These are phyloP conservation scores for Ichneumoninae sp. DNA, from an alignment of 2,888 invertebrate genomes.

Conservation along the genomic window DNA sequence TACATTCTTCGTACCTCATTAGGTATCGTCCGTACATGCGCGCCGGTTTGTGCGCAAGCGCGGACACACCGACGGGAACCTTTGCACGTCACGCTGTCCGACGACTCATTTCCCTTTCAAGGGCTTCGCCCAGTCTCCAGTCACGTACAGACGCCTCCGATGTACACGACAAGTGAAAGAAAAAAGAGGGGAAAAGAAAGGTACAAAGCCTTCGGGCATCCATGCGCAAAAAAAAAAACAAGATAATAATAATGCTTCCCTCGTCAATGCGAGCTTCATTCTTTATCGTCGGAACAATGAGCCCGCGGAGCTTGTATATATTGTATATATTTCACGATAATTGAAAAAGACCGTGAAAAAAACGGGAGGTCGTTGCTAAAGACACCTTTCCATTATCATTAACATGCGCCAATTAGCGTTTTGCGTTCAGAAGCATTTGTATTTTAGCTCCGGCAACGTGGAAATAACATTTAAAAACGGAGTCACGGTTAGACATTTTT, in stretches of 20 bases:
- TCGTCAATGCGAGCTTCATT: not conserved
- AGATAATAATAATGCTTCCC: slow-evolving; percentile 8
- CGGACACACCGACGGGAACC: slow-evolving; percentile 63
- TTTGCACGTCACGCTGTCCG: slow-evolving; percentile 59
- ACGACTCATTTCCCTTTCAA: slow-evolving; percentile 61
- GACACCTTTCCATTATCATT: not conserved
- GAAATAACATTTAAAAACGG: not conserved
- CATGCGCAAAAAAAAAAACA: not conserved
- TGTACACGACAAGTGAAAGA: not conserved
- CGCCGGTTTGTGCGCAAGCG: slow-evolving; percentile 7
- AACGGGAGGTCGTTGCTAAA: not conserved
- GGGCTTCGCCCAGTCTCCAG: slow-evolving; percentile 66
- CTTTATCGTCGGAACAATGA: slow-evolving; percentile 18
- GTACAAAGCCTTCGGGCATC: not conserved
- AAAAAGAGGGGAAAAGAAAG: slow-evolving; percentile 26
- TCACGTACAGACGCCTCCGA: slow-evolving; percentile 66
- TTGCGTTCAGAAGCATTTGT: not conserved
- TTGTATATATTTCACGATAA: slow-evolving; percentile 6
- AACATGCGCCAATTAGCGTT: not conserved
- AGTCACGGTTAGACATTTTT: not conserved
- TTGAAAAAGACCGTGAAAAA: not conserved
- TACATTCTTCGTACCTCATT: slow-evolving; percentile 74
- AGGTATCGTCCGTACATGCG: slow-evolving; percentile 59
- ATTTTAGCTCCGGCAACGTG: not conserved
- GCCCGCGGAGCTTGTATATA: not conserved